Evolutionary conservation across 2,113 vertebrate genomes (phyloP).

Genomic region (Seriola rivoliana): DNA sequence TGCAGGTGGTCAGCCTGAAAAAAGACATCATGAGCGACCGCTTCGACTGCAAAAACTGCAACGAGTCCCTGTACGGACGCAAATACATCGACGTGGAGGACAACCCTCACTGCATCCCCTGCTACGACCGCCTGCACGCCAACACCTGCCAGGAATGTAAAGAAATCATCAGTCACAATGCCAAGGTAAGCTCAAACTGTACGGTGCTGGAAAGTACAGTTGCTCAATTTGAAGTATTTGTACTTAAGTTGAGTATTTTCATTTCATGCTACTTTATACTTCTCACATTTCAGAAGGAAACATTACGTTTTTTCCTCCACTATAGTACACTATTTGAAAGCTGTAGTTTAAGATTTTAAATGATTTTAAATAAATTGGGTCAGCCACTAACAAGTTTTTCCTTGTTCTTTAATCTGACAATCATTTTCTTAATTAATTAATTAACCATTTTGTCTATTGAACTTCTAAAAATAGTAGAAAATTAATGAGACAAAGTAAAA

Average conservation of each 20-base stretch:
- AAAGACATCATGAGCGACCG: constrained; percentile 90
- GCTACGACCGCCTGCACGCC: constrained; percentile 92
- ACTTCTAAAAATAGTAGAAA: too few species aligned
- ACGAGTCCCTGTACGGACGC: constrained; percentile 92
- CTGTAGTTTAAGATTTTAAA: too few species aligned
- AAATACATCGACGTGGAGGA: constrained; percentile 95
- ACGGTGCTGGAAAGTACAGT: neutral
- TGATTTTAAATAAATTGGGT: too few species aligned
- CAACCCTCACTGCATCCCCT: constrained; percentile 93
- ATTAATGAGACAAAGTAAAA: too few species aligned
- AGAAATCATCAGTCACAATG: constrained; percentile 92
- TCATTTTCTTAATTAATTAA: too few species aligned
- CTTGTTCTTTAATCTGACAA: too few species aligned
- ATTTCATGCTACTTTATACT: neutral
- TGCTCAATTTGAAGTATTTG: neutral
- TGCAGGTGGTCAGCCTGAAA: constrained; percentile 39
- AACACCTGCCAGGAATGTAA: constrained; percentile 95
- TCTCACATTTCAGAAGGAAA: neutral
- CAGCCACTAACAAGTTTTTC: too few species aligned
- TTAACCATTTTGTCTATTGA: too few species aligned
- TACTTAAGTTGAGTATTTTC: neutral
- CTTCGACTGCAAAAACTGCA: constrained; percentile 93
- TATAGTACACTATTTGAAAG: too few species aligned
- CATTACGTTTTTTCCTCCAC: too few species aligned
- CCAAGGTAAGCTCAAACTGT: constrained; percentile 85